Conservation (phyloP, 2,888 invertebrate species). For the Andrena bicolor region DNA sequence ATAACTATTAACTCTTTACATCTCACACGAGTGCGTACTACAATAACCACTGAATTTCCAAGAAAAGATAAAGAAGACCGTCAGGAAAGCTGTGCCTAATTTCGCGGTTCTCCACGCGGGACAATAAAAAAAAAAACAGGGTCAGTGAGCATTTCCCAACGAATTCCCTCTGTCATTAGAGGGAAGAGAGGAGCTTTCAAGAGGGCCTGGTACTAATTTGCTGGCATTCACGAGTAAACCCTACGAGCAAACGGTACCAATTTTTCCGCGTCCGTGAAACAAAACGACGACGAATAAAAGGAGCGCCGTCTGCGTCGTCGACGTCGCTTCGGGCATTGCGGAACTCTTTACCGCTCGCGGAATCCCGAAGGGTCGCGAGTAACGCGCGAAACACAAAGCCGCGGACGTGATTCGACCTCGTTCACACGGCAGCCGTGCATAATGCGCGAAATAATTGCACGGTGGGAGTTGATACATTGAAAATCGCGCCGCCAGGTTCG, state of each 20-base stretch:
- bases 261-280: conserved; percentile 13
- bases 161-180: conserved; percentile 2
- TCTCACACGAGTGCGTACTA: too few relatives aligned
- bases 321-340: conserved; percentile 6
- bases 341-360: not conserved
- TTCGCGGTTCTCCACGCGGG: not conserved
- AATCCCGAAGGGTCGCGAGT: conserved; percentile 30
- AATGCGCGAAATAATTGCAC: conserved; percentile 58
- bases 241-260: conserved; percentile 22
- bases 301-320: not conserved
- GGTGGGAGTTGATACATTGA: conserved; percentile 51
- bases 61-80: too few relatives aligned
- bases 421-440: conserved; percentile 57
- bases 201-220: conserved; percentile 21
- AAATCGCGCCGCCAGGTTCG: conserved; percentile 57
- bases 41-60: too few relatives aligned
- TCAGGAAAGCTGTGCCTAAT: not conserved
- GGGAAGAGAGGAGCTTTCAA: not conserved
- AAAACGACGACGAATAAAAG: conserved; percentile 28
- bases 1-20: too few relatives aligned
- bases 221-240: conserved; percentile 9
- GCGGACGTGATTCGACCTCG: conserved; percentile 65
- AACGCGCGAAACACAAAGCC: conserved; percentile 39
- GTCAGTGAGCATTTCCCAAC: conserved; percentile 11
- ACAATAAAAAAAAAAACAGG: conserved; percentile 18